phyloP scores from a whole-genome alignment of 2,888 invertebrate genomes.

The Diploptera punctata region DNA sequence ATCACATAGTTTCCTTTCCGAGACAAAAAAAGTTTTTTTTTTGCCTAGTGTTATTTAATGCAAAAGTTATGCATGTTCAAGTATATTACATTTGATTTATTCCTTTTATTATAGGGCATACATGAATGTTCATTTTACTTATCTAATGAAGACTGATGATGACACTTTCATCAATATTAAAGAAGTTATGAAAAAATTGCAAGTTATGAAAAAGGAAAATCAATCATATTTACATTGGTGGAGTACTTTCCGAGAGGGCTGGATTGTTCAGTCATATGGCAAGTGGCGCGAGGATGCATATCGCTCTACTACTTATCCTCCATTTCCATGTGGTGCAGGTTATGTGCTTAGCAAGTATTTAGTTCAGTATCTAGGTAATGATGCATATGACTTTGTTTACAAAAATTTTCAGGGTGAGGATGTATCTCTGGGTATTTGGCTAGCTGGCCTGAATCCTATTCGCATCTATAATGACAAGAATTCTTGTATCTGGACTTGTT shows the following conservation, averaged over 20 bases:
- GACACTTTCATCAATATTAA: slow-evolving; percentile 47
- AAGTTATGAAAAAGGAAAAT: not conserved
- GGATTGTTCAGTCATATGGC: slow-evolving; percentile 46
- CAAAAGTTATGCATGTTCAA: no score
- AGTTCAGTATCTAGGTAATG: slow-evolving; percentile 39
- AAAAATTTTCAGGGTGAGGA: slow-evolving; percentile 46
- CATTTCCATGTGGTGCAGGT: slow-evolving; percentile 48
- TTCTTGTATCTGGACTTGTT: slow-evolving; percentile 36
- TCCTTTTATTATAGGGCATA: slow-evolving; percentile 45
- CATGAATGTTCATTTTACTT: slow-evolving; percentile 40
- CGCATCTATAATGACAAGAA: not conserved
- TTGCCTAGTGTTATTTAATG: no score
- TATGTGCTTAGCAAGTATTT: slow-evolving; percentile 45
- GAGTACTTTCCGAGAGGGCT: slow-evolving; percentile 46
- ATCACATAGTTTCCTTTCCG: no score
- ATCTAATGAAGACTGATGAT: slow-evolving; percentile 48
- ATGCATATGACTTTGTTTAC: slow-evolving; percentile 29
- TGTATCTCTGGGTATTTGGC: slow-evolving; percentile 47
- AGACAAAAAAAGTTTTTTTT: no score
- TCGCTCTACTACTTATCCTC: slow-evolving; percentile 45
- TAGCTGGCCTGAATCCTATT: slow-evolving; percentile 42
- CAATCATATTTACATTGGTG: slow-evolving; percentile 43
- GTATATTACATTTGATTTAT: no score
- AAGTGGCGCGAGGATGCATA: slow-evolving; percentile 47
- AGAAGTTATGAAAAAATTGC: slow-evolving; percentile 41